Percentiles rank a stretch among this genome's conserved stretches.
Conservation (phyloP, 2,113 vertebrate species). For the Misgurnus anguillicaudatus region DNA sequence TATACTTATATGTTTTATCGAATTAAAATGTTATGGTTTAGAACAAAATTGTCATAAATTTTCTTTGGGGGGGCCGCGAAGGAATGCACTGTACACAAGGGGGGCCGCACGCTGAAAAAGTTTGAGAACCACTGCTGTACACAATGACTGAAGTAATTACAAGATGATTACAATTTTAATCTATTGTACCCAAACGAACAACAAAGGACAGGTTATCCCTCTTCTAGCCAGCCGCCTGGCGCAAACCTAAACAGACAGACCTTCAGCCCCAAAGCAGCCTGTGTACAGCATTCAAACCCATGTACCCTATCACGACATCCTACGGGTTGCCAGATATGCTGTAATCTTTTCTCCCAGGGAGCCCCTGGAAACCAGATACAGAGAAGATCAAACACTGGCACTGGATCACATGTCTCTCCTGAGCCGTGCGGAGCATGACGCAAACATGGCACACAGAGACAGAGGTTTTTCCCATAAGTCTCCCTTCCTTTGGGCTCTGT, state of each 20-base stretch:
- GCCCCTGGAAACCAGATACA: constrained; percentile 21
- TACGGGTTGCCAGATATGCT: constrained; percentile 35
- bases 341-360: constrained; percentile 21
- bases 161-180: too few species aligned
- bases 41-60: too few species aligned
- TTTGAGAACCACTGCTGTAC: too few species aligned
- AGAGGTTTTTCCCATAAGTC: not conserved
- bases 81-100: too few species aligned
- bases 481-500: constrained; percentile 4
- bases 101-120: too few species aligned
- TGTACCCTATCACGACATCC: not conserved
- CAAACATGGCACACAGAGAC: constrained; percentile 22
- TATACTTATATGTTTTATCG: too few species aligned
- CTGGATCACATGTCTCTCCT: constrained; percentile 30
- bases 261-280: not conserved
- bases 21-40: too few species aligned
- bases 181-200: not conserved
- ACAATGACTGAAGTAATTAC: too few species aligned
- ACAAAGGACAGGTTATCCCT: constrained; percentile 1
- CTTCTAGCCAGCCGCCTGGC: not conserved
- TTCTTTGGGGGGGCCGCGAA: too few species aligned
- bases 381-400: constrained; percentile 44
- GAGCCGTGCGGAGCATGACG: not conserved
- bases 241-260: constrained; percentile 1
- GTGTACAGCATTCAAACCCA: not conserved